A percentile compares a stretch with the other conserved stretches of the same genome.
These are phyloP conservation scores for Poecilia picta DNA, from an alignment of 2,797 vertebrate species.

Conservation along the genomic window DNA sequence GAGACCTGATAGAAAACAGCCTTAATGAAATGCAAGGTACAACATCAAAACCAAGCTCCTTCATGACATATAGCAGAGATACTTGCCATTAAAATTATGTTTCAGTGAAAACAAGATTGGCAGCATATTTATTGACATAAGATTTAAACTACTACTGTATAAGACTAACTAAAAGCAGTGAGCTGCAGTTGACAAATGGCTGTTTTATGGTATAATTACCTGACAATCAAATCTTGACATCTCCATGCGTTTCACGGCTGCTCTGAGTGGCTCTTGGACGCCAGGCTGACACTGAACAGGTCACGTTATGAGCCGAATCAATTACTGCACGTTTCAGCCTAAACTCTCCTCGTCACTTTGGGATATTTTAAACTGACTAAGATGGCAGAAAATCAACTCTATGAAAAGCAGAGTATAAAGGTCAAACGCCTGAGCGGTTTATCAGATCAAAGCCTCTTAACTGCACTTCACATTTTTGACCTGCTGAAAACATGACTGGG, in stretches of 20 bases:
- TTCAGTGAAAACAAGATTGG: neutral
- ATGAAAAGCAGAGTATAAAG: constrained; percentile 44
- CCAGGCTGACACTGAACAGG: neutral
- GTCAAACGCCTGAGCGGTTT: constrained; percentile 36
- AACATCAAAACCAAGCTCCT: neutral
- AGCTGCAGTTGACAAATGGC: constrained; percentile 15
- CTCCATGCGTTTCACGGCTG: neutral
- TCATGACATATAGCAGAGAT: neutral
- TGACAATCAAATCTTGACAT: constrained; percentile 46
- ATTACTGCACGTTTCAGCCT: constrained; percentile 1
- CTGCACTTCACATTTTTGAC: constrained; percentile 33
- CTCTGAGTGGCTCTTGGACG: neutral
- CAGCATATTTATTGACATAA: neutral
- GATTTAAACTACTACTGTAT: constrained; percentile 1
- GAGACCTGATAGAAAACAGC: neutral
- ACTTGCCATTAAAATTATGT: neutral
- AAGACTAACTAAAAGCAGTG: constrained; percentile 6
- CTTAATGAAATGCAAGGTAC: neutral
- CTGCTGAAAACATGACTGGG: neutral
- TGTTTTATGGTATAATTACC: constrained; percentile 28
- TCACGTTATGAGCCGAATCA: constrained; percentile 12
- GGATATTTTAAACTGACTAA: constrained; percentile 44
- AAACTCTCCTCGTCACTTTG: constrained; percentile 20
- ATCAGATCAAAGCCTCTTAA: constrained; percentile 45
- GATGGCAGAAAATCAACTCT: constrained; percentile 47